phyloP scores from a whole-genome alignment of 2,888 invertebrate genomes.

The Dione juno region DNA sequence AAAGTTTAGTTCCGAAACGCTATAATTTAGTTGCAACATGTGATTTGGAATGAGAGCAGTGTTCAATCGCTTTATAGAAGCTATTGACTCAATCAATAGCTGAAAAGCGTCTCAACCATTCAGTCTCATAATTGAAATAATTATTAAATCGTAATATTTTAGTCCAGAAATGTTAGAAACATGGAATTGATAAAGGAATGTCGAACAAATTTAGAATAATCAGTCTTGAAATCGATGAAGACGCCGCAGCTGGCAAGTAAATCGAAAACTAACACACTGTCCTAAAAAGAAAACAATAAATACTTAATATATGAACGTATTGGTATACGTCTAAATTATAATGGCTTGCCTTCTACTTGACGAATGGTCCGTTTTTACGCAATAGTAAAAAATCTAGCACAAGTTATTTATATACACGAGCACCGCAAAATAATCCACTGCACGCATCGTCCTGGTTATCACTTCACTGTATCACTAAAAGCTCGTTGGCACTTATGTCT shows the following conservation, averaged over 20 bases:
- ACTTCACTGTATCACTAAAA: constrained; percentile 66
- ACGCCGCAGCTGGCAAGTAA: constrained; percentile 60
- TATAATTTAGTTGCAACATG: constrained; percentile 40
- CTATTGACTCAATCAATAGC: constrained; percentile 77
- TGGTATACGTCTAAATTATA: constrained; percentile 46
- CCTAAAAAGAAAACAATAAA: constrained; percentile 66
- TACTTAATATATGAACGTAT: constrained; percentile 71
- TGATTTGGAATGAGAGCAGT: constrained; percentile 47
- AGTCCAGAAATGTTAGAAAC: constrained; percentile 31
- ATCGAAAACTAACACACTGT: constrained; percentile 51
- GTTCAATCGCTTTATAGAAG: constrained; percentile 60
- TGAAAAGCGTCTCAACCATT: constrained; percentile 65
- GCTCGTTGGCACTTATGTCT: constrained; percentile 73
- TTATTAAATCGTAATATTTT: constrained; percentile 31
- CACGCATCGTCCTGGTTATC: constrained; percentile 56
- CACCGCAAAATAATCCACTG: constrained; percentile 72
- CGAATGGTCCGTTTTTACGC: constrained; percentile 79
- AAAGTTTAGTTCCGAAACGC: constrained; percentile 19
- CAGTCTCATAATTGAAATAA: constrained; percentile 60
- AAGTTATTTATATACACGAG: constrained; percentile 80
- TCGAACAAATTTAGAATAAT: constrained; percentile 79
- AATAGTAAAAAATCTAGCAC: constrained; percentile 82
- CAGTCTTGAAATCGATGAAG: constrained; percentile 78
- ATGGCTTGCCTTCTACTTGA: constrained; percentile 54
- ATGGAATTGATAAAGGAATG: constrained; percentile 63